These are phyloP conservation scores for Drosophila austrosaltans DNA, from an alignment of 2,888 invertebrate genomes.

Conservation along the genomic window DNA sequence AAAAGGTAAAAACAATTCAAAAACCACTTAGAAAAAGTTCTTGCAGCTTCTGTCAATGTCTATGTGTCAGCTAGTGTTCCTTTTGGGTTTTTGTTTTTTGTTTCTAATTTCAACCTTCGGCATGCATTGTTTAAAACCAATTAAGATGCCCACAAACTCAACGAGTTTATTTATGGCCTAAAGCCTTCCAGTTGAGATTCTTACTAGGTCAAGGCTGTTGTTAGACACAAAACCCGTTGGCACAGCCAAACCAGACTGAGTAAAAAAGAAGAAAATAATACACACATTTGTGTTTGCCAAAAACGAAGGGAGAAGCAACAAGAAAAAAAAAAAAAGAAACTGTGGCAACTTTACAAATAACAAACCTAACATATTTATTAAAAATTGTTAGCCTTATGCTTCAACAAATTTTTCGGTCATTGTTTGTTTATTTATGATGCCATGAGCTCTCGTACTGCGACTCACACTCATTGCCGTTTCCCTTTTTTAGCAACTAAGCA, in stretches of 20 bases:
- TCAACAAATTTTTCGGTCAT: conserved; percentile 45
- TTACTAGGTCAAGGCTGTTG: conserved; percentile 56
- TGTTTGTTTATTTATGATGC: conserved; percentile 52
- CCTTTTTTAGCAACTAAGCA: background rate
- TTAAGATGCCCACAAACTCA: conserved; percentile 64
- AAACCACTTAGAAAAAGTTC: background rate
- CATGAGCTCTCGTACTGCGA: background rate
- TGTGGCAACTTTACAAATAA: background rate
- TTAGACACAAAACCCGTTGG: conserved; percentile 39
- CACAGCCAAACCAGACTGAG: conserved; percentile 27
- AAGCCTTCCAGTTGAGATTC: conserved; percentile 26
- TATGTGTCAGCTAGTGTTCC: background rate
- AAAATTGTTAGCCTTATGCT: conserved; percentile 63
- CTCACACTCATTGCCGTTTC: background rate
- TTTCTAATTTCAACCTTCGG: background rate
- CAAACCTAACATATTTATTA: conserved; percentile 72
- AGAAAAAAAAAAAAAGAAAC: too few relatives aligned
- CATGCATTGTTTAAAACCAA: conserved; percentile 47
- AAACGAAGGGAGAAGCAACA: background rate
- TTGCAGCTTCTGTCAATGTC: background rate
- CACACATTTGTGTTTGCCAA: conserved; percentile 20
- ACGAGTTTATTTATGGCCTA: conserved; percentile 53
- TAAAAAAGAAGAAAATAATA: conserved; percentile 34
- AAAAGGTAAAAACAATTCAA: background rate
- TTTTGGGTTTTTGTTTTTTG: background rate